phyloP scores from a whole-genome alignment of 2,797 vertebrate species.

The Pampus argenteus region DNA sequence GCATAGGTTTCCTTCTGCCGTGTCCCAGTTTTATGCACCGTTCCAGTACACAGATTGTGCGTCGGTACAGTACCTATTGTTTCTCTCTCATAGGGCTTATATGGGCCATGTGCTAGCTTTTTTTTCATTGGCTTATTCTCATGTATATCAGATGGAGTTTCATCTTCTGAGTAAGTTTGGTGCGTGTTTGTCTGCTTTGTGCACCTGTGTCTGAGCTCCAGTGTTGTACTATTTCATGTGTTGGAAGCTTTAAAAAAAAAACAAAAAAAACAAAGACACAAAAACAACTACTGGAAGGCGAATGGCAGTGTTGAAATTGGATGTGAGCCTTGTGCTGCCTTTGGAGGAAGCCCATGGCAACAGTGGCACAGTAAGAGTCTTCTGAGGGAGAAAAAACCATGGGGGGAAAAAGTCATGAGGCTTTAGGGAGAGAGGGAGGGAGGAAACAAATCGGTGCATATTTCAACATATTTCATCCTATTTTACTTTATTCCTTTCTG shows the following conservation, averaged over 20 bases:
- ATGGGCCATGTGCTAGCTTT: conserved; percentile 52
- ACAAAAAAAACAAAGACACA: not conserved
- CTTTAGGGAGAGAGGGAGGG: conserved; percentile 14
- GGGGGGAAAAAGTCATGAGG: conserved; percentile 31
- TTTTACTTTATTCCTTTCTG: conserved; percentile 18
- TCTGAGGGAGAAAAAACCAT: conserved; percentile 46
- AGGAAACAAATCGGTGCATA: conserved; percentile 14
- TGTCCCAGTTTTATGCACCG: conserved; percentile 69
- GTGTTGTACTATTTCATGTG: not conserved
- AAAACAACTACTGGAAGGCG: conserved; percentile 45
- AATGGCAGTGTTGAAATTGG: conserved; percentile 62
- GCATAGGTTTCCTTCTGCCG: conserved; percentile 55
- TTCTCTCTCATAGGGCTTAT: conserved; percentile 51
- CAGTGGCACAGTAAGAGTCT: conserved; percentile 44
- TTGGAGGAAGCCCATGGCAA: conserved; percentile 56
- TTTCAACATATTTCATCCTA: conserved; percentile 22
- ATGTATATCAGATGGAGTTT: conserved; percentile 16
- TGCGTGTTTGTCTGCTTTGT: conserved; percentile 4
- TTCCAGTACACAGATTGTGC: conserved; percentile 35
- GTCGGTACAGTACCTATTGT: conserved; percentile 50
- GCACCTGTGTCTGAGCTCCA: not conserved
- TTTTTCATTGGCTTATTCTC: conserved; percentile 18
- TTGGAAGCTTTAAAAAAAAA: not conserved
- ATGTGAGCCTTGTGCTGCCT: conserved; percentile 51
- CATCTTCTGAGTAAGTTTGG: conserved; percentile 12